A percentile compares a stretch with the other conserved stretches of the same genome.
Conservation (phyloP, 2,888 invertebrate species). For the Eremobia ochroleuca region DNA sequence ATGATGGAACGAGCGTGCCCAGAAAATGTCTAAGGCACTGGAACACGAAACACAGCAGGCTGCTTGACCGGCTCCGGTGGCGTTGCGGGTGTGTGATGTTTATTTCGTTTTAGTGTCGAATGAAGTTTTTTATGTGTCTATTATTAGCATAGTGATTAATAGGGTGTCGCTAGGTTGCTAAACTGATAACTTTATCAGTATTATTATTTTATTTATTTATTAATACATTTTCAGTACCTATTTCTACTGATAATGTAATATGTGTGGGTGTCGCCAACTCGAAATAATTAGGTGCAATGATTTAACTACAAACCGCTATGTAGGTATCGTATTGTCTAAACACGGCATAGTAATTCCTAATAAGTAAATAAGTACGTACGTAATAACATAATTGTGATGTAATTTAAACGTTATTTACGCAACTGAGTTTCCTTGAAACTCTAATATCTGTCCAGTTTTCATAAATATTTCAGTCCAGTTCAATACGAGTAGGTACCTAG, state of each 20-base stretch:
- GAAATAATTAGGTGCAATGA: background rate
- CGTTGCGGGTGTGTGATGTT: background rate
- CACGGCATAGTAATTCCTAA: background rate
- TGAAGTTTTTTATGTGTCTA: background rate
- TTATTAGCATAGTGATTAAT: conserved; percentile 13
- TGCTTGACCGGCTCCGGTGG: no score
- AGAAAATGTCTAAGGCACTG: no score
- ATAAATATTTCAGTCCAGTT: background rate
- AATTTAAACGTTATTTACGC: conserved; percentile 2
- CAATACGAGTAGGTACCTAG: no score
- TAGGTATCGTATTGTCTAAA: background rate
- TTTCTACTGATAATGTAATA: background rate
- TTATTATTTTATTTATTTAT: no score
- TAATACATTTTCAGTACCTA: no score
- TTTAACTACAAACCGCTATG: background rate
- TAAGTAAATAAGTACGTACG: no score
- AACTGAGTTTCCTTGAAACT: conserved; percentile 6
- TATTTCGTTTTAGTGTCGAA: background rate
- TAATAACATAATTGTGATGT: background rate
- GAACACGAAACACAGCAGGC: no score
- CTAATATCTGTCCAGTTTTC: background rate
- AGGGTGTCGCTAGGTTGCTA: background rate
- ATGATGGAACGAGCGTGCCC: no score
- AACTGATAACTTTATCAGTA: no score
- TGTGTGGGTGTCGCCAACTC: background rate